phyloP scores from a whole-genome alignment of 1,140 invertebrate genomes.

The Chironomus tepperi region DNA sequence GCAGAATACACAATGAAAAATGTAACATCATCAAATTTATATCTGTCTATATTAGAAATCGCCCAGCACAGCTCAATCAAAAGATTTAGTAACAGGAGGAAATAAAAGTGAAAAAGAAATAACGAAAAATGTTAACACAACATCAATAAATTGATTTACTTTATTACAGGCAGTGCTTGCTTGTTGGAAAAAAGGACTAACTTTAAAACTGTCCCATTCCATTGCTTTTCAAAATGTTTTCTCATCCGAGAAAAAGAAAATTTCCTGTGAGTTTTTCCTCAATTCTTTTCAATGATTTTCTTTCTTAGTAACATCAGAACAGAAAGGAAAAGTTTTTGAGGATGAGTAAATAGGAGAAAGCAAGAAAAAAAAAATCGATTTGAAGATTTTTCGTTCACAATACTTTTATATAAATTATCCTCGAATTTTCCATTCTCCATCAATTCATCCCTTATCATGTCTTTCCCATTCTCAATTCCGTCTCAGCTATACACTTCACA shows the following conservation, averaged over 20 bases:
- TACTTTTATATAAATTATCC: neutral
- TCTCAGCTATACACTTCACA: neutral
- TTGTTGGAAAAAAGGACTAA: neutral
- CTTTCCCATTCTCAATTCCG: neutral
- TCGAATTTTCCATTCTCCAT: neutral
- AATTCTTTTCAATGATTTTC: slow-evolving; percentile 5
- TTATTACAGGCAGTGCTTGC: neutral
- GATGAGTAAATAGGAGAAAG: neutral
- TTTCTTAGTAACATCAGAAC: neutral
- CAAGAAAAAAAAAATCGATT: slow-evolving; percentile 11
- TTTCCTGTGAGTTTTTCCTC: neutral
- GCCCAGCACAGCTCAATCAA: too few species aligned
- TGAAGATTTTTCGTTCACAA: neutral
- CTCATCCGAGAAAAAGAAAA: slow-evolving; percentile 4
- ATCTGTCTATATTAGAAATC: too few species aligned
- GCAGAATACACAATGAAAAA: too few species aligned
- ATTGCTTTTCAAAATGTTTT: neutral
- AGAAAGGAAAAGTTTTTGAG: neutral
- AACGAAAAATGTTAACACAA: slow-evolving; percentile 9
- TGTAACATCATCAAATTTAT: too few species aligned
- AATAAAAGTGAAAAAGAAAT: too few species aligned
- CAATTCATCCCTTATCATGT: neutral
- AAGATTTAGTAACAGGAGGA: too few species aligned
- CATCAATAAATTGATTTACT: slow-evolving; percentile 22
- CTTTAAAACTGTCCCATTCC: neutral